Evolutionary conservation across 2,113 vertebrate genomes (phyloP).

Genomic region (Rattus norvegicus): DNA sequence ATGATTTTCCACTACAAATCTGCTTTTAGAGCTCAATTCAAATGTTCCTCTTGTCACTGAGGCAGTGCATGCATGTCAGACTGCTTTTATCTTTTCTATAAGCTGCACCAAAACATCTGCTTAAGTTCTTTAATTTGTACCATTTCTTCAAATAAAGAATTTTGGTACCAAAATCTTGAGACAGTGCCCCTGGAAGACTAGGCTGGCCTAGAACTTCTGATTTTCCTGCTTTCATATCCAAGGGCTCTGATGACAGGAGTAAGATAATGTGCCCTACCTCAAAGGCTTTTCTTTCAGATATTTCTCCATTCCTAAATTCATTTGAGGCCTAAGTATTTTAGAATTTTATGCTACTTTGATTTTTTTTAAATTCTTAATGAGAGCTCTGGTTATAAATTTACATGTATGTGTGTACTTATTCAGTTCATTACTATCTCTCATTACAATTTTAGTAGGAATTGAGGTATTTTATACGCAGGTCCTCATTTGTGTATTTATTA

Average conservation of each 20-base stretch:
- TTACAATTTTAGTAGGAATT: neutral
- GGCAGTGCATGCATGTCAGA: too few species aligned
- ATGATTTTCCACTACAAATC: neutral
- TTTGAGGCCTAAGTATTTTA: neutral
- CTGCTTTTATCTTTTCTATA: too few species aligned
- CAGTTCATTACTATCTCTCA: neutral
- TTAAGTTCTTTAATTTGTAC: too few species aligned
- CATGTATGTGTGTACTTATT: neutral
- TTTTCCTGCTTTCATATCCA: neutral
- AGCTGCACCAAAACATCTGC: too few species aligned
- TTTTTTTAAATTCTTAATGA: neutral
- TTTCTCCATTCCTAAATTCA: neutral
- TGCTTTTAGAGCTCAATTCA: conserved; percentile 22
- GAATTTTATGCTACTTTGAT: neutral
- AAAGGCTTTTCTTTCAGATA: neutral
- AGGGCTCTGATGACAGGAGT: neutral
- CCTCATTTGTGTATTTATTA: neutral
- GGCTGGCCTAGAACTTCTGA: neutral
- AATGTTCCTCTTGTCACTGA: neutral
- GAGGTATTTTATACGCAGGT: neutral
- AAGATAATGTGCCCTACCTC: neutral
- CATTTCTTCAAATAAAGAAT: too few species aligned
- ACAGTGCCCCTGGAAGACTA: neutral
- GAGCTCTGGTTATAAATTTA: conserved; percentile 25
- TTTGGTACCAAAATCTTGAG: neutral